Evolutionary conservation across 1,140 invertebrate species (phyloP).

Genomic region (Zaprionus africanus): DNA sequence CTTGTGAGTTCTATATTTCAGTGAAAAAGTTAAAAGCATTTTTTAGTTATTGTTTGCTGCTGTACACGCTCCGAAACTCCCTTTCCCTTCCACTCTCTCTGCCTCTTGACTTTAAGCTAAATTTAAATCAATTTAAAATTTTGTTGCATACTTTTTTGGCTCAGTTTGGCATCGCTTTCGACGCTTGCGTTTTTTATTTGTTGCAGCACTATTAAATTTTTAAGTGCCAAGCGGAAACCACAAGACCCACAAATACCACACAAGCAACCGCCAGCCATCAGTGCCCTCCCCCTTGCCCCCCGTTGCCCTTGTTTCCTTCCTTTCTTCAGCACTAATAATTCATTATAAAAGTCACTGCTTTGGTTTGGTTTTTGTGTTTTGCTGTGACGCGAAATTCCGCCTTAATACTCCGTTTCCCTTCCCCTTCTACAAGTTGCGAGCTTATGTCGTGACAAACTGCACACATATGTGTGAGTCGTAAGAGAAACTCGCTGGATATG

Average conservation of each 20-base stretch:
- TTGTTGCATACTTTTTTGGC: constrained; percentile 54
- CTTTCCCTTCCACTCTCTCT: not conserved
- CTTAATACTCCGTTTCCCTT: constrained; percentile 32
- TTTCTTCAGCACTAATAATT: constrained; percentile 72
- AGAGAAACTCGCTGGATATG: constrained; percentile 20
- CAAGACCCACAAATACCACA: constrained; percentile 77
- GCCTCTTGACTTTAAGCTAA: constrained; percentile 31
- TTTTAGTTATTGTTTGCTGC: constrained; percentile 9
- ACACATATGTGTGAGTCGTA: constrained; percentile 71
- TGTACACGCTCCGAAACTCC: not conserved
- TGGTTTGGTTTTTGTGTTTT: constrained; percentile 82
- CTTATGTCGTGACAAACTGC: constrained; percentile 83
- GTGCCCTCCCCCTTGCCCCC: not conserved
- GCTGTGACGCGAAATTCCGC: constrained; percentile 73
- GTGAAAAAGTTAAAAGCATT: constrained; percentile 42
- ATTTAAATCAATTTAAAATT: constrained; percentile 76
- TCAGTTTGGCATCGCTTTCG: constrained; percentile 28
- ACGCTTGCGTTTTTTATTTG: constrained; percentile 40
- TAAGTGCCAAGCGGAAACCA: constrained; percentile 73
- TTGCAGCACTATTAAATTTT: constrained; percentile 77
- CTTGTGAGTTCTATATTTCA: constrained; percentile 13
- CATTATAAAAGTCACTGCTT: constrained; percentile 82
- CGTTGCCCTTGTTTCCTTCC: not conserved
- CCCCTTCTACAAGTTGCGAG: constrained; percentile 44
- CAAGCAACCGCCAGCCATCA: constrained; percentile 58